Base-by-base conservation (phyloP, 2,797 vertebrate genomes). In the Salmo trutta region DNA sequence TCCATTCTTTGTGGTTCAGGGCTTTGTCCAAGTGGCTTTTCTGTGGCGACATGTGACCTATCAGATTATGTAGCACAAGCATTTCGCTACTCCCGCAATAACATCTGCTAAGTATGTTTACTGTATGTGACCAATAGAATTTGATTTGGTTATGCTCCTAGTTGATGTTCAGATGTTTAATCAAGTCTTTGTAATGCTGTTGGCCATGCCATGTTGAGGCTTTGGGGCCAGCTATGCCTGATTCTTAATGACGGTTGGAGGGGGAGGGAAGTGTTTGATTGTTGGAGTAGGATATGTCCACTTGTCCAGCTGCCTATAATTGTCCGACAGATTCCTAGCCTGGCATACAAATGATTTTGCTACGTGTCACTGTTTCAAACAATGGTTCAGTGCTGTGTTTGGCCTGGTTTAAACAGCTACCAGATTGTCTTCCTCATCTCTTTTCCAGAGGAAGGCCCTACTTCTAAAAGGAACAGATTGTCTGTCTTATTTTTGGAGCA, bases 401-500 rank as follows among this genome's bases (percentile, higher is more conserved):
- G 5, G 6, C n/a, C 56, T 59, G 19, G 56, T 59, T 59, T n/a
- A 59, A 59, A 6, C 56, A 2, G 56, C n/a, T 21, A n/a, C 8
- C 5, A 59, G 19, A 27, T 29, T 16, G 33, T 70, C 31, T 31
- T 1, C 16, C 31, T 70, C 29, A n/a, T 31, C 47, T 71, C 27
- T 66, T 59, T n/a, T 59, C 56, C 15, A 59, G 56, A n/a, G 56
- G 56, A 59, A 59, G 7, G 70, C 41, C 31, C 33, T 69, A 27
- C 71, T 78, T 74, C 29, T 16, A 33, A 41, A 53, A 59, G 52
- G 19, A 52, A 21, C 54, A 75, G 16, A 56, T 77, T 54, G 33
- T 83, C 56, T 76, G 31, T 36, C 10, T 59, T 52, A 27, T 76
- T 64, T 53, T 19, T 79, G 79, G 84, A 82, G 75, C 83, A 79